Base-by-base conservation (phyloP, 1,140 invertebrate genomes). In the Euglossa dilemma region DNA sequence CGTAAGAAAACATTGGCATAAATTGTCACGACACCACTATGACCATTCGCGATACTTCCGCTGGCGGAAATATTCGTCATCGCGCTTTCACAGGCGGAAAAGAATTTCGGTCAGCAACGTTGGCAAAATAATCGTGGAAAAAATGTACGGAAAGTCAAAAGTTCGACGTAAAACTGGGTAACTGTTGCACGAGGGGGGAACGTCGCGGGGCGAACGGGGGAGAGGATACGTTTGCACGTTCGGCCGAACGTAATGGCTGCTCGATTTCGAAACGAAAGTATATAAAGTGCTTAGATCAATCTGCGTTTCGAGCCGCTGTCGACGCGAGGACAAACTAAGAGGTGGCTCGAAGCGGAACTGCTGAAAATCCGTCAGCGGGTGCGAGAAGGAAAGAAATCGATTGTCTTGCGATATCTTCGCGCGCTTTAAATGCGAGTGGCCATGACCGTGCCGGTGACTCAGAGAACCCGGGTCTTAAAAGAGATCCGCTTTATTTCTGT, bases 371-470 rank as follows among this genome's bases (percentile, higher is more conserved):
- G 56, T 61, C 56, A 43, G 77, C 56, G 28, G 6, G 56, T 72
- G 45, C 5, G 77, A 71, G 77, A 72, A 61, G 54, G 77, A 72
- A 72, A 80, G 77, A 61, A 61, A 80, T 80, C 77, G 77, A 80
- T 80, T 80, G 56, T 72, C 77, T 80, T 80, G 77, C 77, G 77
- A 80, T 80, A 80, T 80, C 77, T 80, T 80, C 69, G 77, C 77
- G 54, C 69, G 56, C 69, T 80, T 80, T 72, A 72, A 80, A 80
- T 80, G 77, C 77, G 14, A 72, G 23, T 9, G 28, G 11, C 47
- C 56, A 72, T 50, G 0, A 1, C 23, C 69, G 67, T 80, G 43
- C 4, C 20, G 0, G 2, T 3, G 5, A 2, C 16, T 18, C 20
- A 0, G 3, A 56, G 50, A 18, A 8, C 45, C 56, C 36, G 36